These are phyloP conservation scores for Cichlasoma orientale DNA, from an alignment of 2,797 vertebrate genomes.

Conservation along the genomic window DNA sequence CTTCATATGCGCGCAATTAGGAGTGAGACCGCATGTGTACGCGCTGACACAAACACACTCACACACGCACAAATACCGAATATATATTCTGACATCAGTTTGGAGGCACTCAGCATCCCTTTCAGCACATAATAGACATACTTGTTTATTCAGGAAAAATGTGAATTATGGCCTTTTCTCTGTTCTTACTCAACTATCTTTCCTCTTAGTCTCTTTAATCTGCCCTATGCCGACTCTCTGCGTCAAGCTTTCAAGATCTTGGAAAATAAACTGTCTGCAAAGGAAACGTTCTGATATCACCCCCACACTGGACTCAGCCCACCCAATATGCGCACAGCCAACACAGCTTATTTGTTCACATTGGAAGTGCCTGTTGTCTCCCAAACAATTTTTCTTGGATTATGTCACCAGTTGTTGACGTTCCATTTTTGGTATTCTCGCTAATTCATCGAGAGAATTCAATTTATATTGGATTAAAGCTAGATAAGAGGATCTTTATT, in stretches of 20 bases:
- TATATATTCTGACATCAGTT: conserved; percentile 8
- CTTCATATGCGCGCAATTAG: conserved; percentile 36
- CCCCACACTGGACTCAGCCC: conserved; percentile 27
- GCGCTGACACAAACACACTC: background rate
- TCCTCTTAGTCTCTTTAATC: conserved; percentile 14
- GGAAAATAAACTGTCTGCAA: conserved; percentile 38
- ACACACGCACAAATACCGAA: background rate
- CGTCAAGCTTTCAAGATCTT: conserved; percentile 30
- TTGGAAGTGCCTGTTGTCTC: conserved; percentile 44
- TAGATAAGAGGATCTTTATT: conserved; percentile 48
- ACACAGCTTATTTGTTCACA: conserved; percentile 48
- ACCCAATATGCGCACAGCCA: conserved; percentile 24
- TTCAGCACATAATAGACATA: background rate
- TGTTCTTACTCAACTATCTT: conserved; percentile 10
- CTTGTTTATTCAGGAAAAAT: conserved; percentile 8
- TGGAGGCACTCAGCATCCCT: background rate
- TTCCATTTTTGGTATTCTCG: conserved; percentile 30
- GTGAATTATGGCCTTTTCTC: conserved; percentile 17
- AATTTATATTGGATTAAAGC: conserved; percentile 15
- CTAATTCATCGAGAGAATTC: conserved; percentile 29
- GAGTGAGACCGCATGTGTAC: background rate
- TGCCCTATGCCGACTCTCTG: background rate
- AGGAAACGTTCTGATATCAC: conserved; percentile 27
- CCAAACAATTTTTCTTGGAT: conserved; percentile 34
- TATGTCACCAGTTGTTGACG: conserved; percentile 41